phyloP scores from a whole-genome alignment of 2,888 invertebrate species.

The Himalopsyche tibetana region DNA sequence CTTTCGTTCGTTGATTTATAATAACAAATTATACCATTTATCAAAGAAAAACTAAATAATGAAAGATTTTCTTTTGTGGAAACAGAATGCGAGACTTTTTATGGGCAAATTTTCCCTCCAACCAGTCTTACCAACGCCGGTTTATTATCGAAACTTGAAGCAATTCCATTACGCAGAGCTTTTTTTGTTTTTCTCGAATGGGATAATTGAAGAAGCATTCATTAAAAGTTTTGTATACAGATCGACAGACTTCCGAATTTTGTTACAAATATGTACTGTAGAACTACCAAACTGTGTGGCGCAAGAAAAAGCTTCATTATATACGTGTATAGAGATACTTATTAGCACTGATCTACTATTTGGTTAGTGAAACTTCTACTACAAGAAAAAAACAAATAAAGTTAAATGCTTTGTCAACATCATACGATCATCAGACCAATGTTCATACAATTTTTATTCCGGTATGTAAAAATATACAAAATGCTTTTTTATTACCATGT shows the following conservation, averaged over 20 bases:
- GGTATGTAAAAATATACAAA: no score
- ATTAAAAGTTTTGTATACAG: constrained; percentile 34
- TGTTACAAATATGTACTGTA: background rate
- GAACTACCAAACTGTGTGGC: background rate
- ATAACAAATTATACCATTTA: background rate
- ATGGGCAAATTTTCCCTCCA: background rate
- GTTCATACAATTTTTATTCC: no score
- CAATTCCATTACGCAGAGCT: constrained; percentile 3
- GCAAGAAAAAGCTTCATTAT: background rate
- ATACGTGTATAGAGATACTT: no score
- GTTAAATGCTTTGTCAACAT: no score
- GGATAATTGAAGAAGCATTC: constrained; percentile 26
- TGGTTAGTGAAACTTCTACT: no score
- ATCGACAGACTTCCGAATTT: constrained; percentile 15
- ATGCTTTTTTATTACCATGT: no score
- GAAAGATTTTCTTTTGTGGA: background rate
- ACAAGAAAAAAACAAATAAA: no score
- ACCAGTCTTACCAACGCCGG: background rate
- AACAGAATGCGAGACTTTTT: constrained; percentile 7
- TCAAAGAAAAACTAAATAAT: constrained; percentile 13
- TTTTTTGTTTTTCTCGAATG: background rate
- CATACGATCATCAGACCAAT: no score
- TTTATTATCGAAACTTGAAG: constrained; percentile 17
- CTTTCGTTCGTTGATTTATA: background rate
- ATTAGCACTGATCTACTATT: no score